These are phyloP conservation scores for Microctonus hyperodae DNA, from an alignment of 2,888 invertebrate genomes.

Conservation along the genomic window DNA sequence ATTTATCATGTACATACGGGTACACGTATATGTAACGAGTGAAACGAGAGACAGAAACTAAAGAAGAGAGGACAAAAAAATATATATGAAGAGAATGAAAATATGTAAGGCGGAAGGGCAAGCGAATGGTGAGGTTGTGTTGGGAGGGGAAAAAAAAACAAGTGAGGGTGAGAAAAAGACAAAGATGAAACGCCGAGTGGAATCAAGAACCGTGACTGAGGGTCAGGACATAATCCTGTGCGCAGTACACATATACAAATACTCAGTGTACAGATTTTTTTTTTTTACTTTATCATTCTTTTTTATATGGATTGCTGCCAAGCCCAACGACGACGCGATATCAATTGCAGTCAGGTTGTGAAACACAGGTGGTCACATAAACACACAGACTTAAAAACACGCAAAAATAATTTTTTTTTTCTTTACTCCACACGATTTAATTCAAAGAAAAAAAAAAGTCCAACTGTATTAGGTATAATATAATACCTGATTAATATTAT, in stretches of 20 bases:
- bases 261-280: slow-evolving; percentile 27
- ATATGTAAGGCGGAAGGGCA: slow-evolving; percentile 36
- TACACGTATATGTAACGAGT: background rate
- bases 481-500: no score
- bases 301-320: no score
- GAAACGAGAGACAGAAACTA: slow-evolving; percentile 18
- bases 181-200: slow-evolving; percentile 31
- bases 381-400: background rate
- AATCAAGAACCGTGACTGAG: slow-evolving; percentile 48
- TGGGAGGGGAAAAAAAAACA: slow-evolving; percentile 25
- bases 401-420: background rate
- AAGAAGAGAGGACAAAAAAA: no score
- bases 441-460: no score
- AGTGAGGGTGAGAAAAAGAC: slow-evolving; percentile 20
- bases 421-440: background rate
- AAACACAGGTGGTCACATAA: slow-evolving; percentile 21
- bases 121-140: slow-evolving; percentile 33
- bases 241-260: slow-evolving; percentile 31
- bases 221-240: slow-evolving; percentile 40
- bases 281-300: slow-evolving; percentile 25
- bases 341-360: slow-evolving; percentile 10
- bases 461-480: no score
- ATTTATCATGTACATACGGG: background rate
- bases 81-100: slow-evolving; percentile 29
- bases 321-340: background rate